Base-by-base conservation (phyloP, 2,113 vertebrate genomes). In the Megalops atlanticus region DNA sequence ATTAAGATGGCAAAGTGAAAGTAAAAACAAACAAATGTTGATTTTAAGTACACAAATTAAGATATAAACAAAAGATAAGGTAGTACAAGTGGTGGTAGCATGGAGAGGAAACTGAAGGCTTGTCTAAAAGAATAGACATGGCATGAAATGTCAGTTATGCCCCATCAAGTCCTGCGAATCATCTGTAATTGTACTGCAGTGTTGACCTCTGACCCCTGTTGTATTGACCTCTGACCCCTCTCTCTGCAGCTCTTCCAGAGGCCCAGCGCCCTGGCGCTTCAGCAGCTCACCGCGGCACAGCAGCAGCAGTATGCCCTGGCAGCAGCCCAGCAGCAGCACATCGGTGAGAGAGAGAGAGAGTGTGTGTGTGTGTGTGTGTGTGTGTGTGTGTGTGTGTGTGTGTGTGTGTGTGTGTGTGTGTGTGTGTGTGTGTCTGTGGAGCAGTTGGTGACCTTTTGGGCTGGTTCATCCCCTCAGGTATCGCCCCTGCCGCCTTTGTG, bases 401-500 rank as follows among this genome's bases (percentile, higher is more conserved):
- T 6, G 47, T 3, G 3, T 6, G 3, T 49, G 47, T 14, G 11
- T 6, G 2, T 7, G 11, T 2, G 47, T 49, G 47, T 14, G 47
- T 14, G 2, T 49, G 2, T 14, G 47, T 14, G 52, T n/a, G 52
- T 58, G 52, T 4, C 21, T n/a, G 21, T n/a, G 52, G 14, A 16
- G 14, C 12, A 12, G 47, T 10, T 24, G 21, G 21, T 81, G 21
- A 68, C 64, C 33, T 78, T 78, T 52, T 27, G 45, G 39, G 3
- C 90, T 85, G 93, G 64, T 95, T 91, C n/a, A 24, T n/a, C 93
- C 93, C 90, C 87, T 94, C 95, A 98, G 98, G 98, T 94, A 91
- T 99, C 92, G 97, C 98, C 87, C 97, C 96, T 78, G 97, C 96
- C 88, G 95, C 98, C 10, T 99, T 99, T 85, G 97, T 99, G 77